A percentile compares a stretch with the other conserved stretches of the same genome.
These are phyloP conservation scores for Pelecanus crispus DNA, from an alignment of 2,113 vertebrate genomes.

Conservation along the genomic window DNA sequence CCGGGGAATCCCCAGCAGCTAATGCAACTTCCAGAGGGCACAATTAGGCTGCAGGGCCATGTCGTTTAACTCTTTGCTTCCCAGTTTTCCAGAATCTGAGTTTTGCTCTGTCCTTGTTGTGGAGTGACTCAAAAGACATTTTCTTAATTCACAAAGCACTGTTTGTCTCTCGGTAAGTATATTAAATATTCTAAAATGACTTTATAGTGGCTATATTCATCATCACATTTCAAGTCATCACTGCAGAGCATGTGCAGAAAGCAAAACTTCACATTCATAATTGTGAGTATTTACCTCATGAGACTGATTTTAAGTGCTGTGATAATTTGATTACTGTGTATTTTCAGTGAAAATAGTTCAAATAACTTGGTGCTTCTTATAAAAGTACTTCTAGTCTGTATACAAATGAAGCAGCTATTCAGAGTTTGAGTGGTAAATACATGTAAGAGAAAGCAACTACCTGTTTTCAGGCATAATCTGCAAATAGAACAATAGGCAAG, in stretches of 20 bases:
- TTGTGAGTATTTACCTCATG: background rate
- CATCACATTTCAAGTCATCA: background rate
- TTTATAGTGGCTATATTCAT: background rate
- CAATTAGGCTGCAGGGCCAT: background rate
- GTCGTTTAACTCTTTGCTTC: background rate
- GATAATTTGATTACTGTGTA: slow-evolving; percentile 27
- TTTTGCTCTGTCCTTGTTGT: background rate
- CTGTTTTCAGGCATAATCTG: background rate
- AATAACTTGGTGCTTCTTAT: background rate
- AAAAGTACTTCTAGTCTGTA: background rate
- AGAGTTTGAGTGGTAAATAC: background rate
- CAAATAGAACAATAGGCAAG: background rate
- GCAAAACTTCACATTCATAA: background rate
- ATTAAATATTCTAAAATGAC: background rate
- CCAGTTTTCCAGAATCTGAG: background rate
- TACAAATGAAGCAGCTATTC: slow-evolving; percentile 1
- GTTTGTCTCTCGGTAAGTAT: background rate
- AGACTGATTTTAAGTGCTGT: slow-evolving; percentile 9
- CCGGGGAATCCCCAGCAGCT: background rate
- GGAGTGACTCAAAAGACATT: background rate
- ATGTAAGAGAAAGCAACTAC: background rate
- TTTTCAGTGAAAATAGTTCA: slow-evolving; percentile 4
- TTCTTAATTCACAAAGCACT: background rate
- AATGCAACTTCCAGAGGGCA: background rate
- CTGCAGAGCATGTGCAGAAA: background rate